Percentiles rank a stretch among this genome's conserved stretches.
These are phyloP conservation scores for Drepana falcataria DNA, from an alignment of 2,888 invertebrate species.

Conservation along the genomic window DNA sequence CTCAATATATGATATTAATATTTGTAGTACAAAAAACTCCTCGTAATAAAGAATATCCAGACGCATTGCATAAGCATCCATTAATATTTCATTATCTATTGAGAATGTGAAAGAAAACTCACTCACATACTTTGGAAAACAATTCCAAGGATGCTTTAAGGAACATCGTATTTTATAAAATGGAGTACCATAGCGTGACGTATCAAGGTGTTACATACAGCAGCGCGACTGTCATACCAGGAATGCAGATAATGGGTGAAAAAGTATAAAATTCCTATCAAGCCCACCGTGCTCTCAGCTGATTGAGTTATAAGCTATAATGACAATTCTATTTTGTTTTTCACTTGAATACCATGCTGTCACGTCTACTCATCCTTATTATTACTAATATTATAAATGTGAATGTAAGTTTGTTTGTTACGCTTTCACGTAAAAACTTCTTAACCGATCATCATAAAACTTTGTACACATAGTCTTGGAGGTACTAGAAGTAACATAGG, in stretches of 20 bases:
- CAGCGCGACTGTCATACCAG: conserved; percentile 45
- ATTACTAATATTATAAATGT: too few relatives aligned
- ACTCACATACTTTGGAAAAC: conserved; percentile 18
- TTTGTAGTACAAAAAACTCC: too few relatives aligned
- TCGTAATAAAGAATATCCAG: too few relatives aligned
- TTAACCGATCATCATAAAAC: too few relatives aligned
- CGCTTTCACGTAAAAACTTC: too few relatives aligned
- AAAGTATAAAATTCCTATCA: conserved; percentile 72
- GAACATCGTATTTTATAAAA: conserved; percentile 45
- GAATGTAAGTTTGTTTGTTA: too few relatives aligned
- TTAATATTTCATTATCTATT: too few relatives aligned
- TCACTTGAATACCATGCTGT: conserved; percentile 61
- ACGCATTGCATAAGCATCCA: too few relatives aligned
- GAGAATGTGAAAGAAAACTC: not conserved
- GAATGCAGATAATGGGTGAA: conserved; percentile 65
- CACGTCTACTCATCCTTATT: conserved; percentile 50
- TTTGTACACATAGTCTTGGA: too few relatives aligned
- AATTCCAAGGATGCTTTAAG: conserved; percentile 55
- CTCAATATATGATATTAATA: too few relatives aligned
- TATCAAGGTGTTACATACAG: conserved; percentile 39
- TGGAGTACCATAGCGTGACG: conserved; percentile 30
- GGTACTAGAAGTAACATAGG: too few relatives aligned
- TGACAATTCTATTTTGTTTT: conserved; percentile 70
- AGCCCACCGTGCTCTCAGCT: conserved; percentile 45
- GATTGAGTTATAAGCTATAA: conserved; percentile 78